Conservation (phyloP, 2,888 invertebrate genomes). For the Himalopsyche japonica region DNA sequence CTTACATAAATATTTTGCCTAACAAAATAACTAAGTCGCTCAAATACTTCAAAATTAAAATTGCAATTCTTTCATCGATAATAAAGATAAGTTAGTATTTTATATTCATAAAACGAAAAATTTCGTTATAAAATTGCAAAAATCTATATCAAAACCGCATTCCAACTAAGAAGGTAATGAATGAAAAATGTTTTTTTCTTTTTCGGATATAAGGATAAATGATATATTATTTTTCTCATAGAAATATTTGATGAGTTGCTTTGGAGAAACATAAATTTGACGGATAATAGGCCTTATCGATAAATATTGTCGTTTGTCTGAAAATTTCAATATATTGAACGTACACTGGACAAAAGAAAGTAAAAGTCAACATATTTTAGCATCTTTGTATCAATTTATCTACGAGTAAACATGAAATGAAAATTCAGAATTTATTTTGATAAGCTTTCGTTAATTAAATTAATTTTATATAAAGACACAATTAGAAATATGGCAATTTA, state of each 20-base stretch:
- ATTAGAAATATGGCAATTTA: neutral
- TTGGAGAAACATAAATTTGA: neutral
- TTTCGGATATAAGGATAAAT: neutral
- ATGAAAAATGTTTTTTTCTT: neutral
- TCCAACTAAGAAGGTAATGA: neutral
- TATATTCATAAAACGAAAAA: too few relatives aligned
- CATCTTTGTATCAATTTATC: neutral
- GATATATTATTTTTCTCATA: neutral
- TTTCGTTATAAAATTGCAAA: neutral
- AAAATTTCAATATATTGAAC: neutral
- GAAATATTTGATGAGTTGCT: neutral
- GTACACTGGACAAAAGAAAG: neutral
- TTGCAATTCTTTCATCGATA: too few relatives aligned
- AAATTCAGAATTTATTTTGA: neutral
- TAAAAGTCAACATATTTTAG: neutral
- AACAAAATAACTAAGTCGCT: too few relatives aligned
- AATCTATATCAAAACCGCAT: neutral
- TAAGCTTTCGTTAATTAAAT: too few relatives aligned
- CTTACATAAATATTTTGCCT: too few relatives aligned
- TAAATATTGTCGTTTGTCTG: neutral
- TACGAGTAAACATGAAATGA: neutral
- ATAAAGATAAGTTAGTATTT: too few relatives aligned
- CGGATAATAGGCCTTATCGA: neutral
- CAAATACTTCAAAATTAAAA: too few relatives aligned
- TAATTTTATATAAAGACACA: neutral